Percentiles rank a stretch among this genome's conserved stretches.
Conservation (phyloP, 1,140 invertebrate species). For the Orius insidiosus region DNA sequence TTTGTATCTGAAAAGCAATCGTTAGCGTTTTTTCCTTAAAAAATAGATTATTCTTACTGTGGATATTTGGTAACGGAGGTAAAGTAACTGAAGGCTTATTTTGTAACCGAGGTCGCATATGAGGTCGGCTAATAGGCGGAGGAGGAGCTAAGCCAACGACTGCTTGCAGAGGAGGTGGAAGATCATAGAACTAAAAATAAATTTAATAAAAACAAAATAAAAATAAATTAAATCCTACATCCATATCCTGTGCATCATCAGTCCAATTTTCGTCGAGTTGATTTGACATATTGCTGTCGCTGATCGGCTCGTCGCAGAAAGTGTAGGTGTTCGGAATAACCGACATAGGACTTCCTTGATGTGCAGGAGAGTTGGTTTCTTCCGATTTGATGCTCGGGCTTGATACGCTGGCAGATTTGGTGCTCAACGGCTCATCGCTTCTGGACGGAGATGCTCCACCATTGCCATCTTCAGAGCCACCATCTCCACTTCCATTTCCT, state of each 20-base stretch:
- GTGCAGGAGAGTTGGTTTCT: conserved; percentile 42
- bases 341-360: conserved; percentile 43
- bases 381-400: conserved; percentile 83
- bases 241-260: conserved; percentile 51
- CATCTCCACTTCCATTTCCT: conserved; percentile 43
- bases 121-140: conserved; percentile 16
- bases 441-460: conserved; percentile 58
- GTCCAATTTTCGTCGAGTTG: conserved; percentile 33
- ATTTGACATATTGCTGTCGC: conserved; percentile 31
- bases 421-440: conserved; percentile 57
- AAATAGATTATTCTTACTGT: conserved; percentile 19
- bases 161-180: conserved; percentile 45
- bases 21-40: not conserved
- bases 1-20: not conserved
- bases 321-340: conserved; percentile 22
- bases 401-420: conserved; percentile 58
- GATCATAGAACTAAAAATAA: conserved; percentile 31
- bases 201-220: too few relatives aligned
- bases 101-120: conserved; percentile 22
- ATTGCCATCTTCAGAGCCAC: conserved; percentile 32
- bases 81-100: conserved; percentile 22
- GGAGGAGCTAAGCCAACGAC: conserved; percentile 33
- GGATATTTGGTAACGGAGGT: conserved; percentile 19
- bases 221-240: conserved; percentile 23
- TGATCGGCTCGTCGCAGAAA: conserved; percentile 29